Conservation (phyloP, 2,797 vertebrate genomes). For the Strix occidentalis region DNA sequence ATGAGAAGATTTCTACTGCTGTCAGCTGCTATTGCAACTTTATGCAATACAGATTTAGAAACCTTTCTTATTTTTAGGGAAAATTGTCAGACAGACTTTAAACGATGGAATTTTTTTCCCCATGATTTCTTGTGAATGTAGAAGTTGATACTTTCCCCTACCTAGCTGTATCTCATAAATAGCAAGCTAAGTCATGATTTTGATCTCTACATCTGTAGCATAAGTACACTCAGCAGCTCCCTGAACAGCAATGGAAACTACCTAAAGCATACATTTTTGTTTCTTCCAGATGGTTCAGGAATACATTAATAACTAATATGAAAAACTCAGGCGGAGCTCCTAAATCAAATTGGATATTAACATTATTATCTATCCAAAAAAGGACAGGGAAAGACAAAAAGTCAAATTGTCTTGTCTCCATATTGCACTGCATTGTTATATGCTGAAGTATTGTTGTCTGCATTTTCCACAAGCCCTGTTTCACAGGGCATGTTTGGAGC, state of each 20-base stretch:
- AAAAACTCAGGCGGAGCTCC: neutral
- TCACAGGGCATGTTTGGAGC: neutral
- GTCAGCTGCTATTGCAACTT: neutral
- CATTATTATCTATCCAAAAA: neutral
- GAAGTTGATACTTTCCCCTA: neutral
- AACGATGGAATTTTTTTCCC: neutral
- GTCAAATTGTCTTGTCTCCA: neutral
- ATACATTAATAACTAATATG: neutral
- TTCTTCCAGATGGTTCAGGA: constrained; percentile 31
- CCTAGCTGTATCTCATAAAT: neutral
- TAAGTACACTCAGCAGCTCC: neutral
- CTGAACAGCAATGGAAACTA: neutral
- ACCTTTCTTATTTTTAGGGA: neutral
- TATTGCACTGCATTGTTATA: neutral
- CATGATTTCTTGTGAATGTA: neutral
- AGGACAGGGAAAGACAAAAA: neutral
- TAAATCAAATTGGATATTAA: neutral
- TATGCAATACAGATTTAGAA: neutral
- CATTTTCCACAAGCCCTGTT: neutral
- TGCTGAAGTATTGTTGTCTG: neutral
- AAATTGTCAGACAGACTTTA: neutral
- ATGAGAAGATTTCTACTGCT: neutral
- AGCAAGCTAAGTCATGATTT: neutral
- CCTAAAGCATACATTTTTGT: neutral
- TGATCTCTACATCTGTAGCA: neutral